Evolutionary conservation across 2,888 invertebrate genomes (phyloP), one percentile per base, ranked within the genome.

Genomic region (Cataglyphis altisquamis): DNA sequence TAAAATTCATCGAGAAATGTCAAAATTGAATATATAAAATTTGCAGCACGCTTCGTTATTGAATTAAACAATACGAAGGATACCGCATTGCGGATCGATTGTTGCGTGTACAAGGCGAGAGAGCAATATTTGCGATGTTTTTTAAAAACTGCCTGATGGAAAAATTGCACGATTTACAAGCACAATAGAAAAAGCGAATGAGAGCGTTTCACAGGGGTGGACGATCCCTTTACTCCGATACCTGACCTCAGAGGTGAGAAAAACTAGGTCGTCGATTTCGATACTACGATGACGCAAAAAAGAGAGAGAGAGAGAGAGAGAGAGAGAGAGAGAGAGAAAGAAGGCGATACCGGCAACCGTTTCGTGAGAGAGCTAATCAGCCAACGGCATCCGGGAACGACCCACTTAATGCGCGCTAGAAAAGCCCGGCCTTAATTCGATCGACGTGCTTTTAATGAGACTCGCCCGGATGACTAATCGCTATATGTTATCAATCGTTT

Each of bases 391-490:
- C 83, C 68, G 72, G 60, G 81, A 45, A 39, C 86, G 88, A 87
- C 87, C 88, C 62, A 88, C 84, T 86, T 90, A 84, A 87, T 83
- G 82, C 36, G 57, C 66, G 84, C 87, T 90, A 88, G 89, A 88
- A 89, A 90, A 90, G 81, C 82, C 83, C 84, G 87, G 85, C 88
- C 88, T 89, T 89, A 89, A 90, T 89, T 89, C 86, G 84, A 89
- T 87, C 85, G 41, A 80, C 78, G 74, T 70, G 78, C 80, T 82
- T 86, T 87, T 84, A 83, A 86, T 80, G 84, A 86, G 73, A 52
- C 52, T 82, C 78, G 82, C 62, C 25, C 80, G 83, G 80, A 64
- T 83, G 90, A 87, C 84, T 87, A 87, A 87, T 88, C 87, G 64
- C 29, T 63, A 36, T 77, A 64, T 63, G 72, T 66, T 9, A 72